phyloP scores from a whole-genome alignment of 2,113 vertebrate species.

The Epinephelus moara region DNA sequence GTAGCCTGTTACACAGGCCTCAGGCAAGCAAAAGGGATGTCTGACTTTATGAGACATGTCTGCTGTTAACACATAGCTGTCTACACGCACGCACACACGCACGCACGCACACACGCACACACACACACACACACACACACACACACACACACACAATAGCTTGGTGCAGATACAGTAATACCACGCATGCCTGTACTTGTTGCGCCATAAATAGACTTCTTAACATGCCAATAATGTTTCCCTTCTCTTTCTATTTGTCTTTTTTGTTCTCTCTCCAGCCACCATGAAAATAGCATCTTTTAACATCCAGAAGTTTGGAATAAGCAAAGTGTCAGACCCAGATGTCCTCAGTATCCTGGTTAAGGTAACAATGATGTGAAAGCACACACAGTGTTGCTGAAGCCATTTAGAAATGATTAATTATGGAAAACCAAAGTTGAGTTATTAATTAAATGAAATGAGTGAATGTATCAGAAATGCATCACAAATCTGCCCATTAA shows the following conservation, averaged over 20 bases:
- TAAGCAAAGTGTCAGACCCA: conserved; percentile 72
- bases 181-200: background rate
- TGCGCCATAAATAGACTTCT: background rate
- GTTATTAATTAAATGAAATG: background rate
- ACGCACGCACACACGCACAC: no score
- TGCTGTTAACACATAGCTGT: no score
- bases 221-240: background rate
- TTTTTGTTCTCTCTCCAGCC: conserved; percentile 34
- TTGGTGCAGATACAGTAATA: background rate
- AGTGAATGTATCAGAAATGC: background rate
- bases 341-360: conserved; percentile 58
- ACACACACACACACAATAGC: background rate
- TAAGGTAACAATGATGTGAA: conserved; percentile 59
- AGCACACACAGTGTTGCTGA: background rate
- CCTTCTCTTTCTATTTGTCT: background rate
- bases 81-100: no score
- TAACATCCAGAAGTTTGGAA: conserved; percentile 81
- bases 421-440: background rate
- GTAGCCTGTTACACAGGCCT: background rate
- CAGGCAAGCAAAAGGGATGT: background rate
- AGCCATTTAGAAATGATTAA: background rate
- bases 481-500: no score
- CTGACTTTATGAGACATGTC: background rate
- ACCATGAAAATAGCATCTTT: conserved; percentile 82
- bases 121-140: background rate